These are phyloP conservation scores for Hemiscyllium ocellatum DNA, from an alignment of 2,113 vertebrate genomes.

Conservation along the genomic window DNA sequence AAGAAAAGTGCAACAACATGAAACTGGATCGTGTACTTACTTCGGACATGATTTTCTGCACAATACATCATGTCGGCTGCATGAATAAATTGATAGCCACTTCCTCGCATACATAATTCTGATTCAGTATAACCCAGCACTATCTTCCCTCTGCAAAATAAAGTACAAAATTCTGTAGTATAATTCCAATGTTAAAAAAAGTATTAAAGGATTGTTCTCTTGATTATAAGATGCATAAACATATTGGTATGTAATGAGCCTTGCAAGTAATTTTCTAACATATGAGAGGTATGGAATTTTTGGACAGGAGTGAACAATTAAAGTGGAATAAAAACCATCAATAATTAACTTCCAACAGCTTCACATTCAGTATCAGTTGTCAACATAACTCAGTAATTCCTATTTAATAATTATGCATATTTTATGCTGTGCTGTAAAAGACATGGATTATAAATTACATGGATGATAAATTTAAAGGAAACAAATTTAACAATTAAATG, in stretches of 20 bases:
- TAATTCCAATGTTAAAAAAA: not conserved
- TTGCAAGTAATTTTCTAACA: not conserved
- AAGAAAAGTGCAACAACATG: not conserved
- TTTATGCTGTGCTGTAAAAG: not conserved
- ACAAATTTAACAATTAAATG: not conserved
- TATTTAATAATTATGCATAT: not conserved
- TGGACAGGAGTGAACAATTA: not conserved
- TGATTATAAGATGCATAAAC: not conserved
- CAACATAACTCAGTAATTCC: not conserved
- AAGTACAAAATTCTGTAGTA: not conserved
- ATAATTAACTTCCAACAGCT: not conserved
- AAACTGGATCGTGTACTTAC: slow-evolving; percentile 55
- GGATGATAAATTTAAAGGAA: not conserved
- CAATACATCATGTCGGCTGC: slow-evolving; percentile 80
- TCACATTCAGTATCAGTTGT: not conserved
- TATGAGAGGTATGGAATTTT: not conserved
- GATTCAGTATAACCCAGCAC: slow-evolving; percentile 74
- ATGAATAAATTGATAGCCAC: slow-evolving; percentile 78
- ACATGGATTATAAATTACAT: not conserved
- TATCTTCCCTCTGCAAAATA: slow-evolving; percentile 63
- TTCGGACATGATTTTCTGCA: slow-evolving; percentile 71
- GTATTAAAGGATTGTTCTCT: not conserved
- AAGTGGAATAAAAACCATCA: not conserved
- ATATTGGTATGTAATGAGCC: not conserved
- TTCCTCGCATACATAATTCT: slow-evolving; percentile 66